Conservation (phyloP, 2,797 vertebrate species). For the Schizopygopsis pylzovi region DNA sequence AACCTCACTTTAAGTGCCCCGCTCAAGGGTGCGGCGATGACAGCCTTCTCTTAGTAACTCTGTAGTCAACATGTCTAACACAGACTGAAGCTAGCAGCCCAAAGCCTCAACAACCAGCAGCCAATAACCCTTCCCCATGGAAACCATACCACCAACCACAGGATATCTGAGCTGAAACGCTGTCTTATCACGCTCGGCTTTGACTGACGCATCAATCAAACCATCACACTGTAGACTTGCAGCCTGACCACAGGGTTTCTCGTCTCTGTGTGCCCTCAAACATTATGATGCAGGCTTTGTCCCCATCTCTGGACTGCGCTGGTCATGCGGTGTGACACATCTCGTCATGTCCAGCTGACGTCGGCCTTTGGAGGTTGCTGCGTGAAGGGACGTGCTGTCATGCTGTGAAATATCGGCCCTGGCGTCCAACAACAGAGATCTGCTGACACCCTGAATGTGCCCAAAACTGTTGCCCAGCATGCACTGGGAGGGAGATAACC, state of each 20-base stretch:
- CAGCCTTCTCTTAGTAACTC: not conserved
- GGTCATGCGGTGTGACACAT: constrained; percentile 51
- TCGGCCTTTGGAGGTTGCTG: constrained; percentile 46
- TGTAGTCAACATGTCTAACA: constrained; percentile 3
- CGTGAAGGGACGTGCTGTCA: constrained; percentile 53
- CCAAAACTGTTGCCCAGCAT: constrained; percentile 52
- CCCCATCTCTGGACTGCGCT: constrained; percentile 12
- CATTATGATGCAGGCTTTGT: constrained; percentile 44
- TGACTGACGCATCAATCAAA: constrained; percentile 24
- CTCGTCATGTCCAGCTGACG: constrained; percentile 52
- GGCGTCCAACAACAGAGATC: constrained; percentile 58
- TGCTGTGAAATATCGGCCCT: constrained; percentile 56
- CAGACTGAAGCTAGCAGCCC: constrained; percentile 24
- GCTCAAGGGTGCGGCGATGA: constrained; percentile 8
- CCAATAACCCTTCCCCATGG: not conserved
- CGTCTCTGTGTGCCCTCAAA: constrained; percentile 11
- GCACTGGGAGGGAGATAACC: constrained; percentile 31
- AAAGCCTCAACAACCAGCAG: constrained; percentile 22
- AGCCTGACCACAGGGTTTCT: constrained; percentile 15
- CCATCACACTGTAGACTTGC: not conserved
- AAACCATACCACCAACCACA: not conserved
- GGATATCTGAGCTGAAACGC: not conserved
- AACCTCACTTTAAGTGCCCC: constrained; percentile 22
- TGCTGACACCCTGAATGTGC: constrained; percentile 64
- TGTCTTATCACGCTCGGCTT: not conserved